phyloP scores from a whole-genome alignment of 2,888 invertebrate genomes.

The Ormyrus thymus region DNA sequence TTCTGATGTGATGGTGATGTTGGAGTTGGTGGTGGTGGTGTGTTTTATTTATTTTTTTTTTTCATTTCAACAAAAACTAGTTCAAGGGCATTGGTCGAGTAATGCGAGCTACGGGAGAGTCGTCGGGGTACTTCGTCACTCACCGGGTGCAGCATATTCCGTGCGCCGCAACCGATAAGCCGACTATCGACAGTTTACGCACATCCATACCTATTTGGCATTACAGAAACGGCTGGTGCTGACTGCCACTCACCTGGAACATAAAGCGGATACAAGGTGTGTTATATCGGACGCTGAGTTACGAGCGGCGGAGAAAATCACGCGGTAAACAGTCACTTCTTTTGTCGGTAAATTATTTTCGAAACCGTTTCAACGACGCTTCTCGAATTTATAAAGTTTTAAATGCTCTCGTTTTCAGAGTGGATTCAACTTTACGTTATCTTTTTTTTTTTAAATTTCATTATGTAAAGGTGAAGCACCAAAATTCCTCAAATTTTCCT shows the following conservation, averaged over 20 bases:
- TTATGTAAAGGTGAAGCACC: no score
- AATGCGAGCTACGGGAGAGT: constrained; percentile 64
- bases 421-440: no score
- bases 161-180: constrained; percentile 74
- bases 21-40: constrained; percentile 24
- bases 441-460: no score
- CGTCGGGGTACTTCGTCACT: constrained; percentile 70
- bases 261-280: constrained; percentile 54
- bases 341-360: no score
- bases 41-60: constrained; percentile 13
- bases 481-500: no score
- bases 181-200: constrained; percentile 72
- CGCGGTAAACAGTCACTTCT: no score
- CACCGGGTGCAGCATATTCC: constrained; percentile 74
- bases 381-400: no score
- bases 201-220: constrained; percentile 75
- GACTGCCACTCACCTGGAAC: constrained; percentile 75
- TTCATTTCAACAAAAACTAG: constrained; percentile 42
- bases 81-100: constrained; percentile 63
- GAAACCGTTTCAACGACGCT: no score
- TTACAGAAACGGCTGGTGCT: constrained; percentile 74
- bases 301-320: no score
- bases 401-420: no score
- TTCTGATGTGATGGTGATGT: constrained; percentile 40
- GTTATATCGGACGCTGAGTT: neutral